Conservation (phyloP, 2,888 invertebrate genomes). For the Mimachlamys varia region DNA sequence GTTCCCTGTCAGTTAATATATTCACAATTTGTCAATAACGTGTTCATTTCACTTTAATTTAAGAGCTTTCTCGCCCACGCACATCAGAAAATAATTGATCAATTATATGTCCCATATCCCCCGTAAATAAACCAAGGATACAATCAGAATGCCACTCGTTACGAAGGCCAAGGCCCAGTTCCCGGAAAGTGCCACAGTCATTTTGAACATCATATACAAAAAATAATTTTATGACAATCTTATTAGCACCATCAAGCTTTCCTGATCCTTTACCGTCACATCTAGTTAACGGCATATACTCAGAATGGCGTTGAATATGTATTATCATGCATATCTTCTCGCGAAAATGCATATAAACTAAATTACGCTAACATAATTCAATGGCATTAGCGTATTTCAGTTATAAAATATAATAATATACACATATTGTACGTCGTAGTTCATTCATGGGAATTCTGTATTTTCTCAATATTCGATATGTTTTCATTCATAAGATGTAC, state of each 20-base stretch:
- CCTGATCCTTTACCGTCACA: not conserved
- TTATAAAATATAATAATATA: not conserved
- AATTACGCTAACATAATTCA: not conserved
- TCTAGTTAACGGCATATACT: not conserved
- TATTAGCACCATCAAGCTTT: not conserved
- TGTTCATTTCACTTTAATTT: not conserved
- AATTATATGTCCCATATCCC: not conserved
- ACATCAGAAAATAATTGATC: not conserved
- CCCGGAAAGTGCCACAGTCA: not conserved
- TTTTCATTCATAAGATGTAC: not conserved
- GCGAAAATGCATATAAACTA: constrained; percentile 27
- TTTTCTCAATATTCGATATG: not conserved
- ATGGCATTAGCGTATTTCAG: not conserved
- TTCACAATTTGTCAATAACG: not conserved
- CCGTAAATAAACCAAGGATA: not conserved
- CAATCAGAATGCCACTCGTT: not conserved
- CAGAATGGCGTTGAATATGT: not conserved
- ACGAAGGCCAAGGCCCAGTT: not conserved
- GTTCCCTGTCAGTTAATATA: not conserved
- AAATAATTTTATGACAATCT: not conserved
- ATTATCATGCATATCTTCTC: not conserved
- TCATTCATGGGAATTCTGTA: not conserved
- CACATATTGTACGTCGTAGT: not conserved
- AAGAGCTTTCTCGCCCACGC: constrained; percentile 1
- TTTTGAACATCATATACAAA: not conserved